Percentiles rank a stretch among this genome's conserved stretches.
These are phyloP conservation scores for Marisa cornuarietis DNA, from an alignment of 1,140 invertebrate genomes.

Conservation along the genomic window DNA sequence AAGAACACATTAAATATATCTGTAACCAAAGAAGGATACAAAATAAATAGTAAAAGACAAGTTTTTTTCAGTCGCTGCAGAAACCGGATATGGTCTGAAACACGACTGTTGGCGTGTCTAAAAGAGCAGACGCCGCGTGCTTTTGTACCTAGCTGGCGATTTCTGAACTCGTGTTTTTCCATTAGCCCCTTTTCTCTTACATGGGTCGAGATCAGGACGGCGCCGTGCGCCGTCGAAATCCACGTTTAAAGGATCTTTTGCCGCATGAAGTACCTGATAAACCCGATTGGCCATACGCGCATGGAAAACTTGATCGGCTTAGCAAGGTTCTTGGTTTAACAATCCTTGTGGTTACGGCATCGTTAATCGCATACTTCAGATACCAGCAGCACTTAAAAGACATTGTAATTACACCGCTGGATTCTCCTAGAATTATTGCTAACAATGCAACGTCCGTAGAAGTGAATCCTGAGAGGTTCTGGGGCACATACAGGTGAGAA, in stretches of 20 bases:
- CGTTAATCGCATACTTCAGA: conserved; percentile 77
- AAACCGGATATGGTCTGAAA: too few relatives aligned
- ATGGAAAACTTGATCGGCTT: conserved; percentile 17
- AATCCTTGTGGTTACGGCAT: conserved; percentile 18
- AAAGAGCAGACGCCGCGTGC: conserved; percentile 22
- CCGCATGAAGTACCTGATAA: conserved; percentile 12
- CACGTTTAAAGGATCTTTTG: background rate
- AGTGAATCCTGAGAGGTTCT: conserved; percentile 83
- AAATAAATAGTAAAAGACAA: too few relatives aligned
- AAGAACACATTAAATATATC: too few relatives aligned
- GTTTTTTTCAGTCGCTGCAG: too few relatives aligned
- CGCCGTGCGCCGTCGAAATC: conserved; percentile 7
- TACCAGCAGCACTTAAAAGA: conserved; percentile 87
- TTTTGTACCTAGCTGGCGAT: background rate
- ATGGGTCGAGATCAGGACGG: conserved; percentile 16
- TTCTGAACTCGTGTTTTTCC: background rate
- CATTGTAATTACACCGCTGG: conserved; percentile 85
- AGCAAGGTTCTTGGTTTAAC: conserved; percentile 26
- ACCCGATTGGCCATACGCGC: conserved; percentile 10
- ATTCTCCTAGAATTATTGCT: conserved; percentile 79
- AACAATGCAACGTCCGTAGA: conserved; percentile 70
- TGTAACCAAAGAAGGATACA: too few relatives aligned
- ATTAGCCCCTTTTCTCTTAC: background rate
- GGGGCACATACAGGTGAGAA: conserved; percentile 81
- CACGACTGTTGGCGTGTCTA: background rate